Percentiles rank a stretch among this genome's conserved stretches.
These are phyloP conservation scores for Dichetophora obliterata DNA, from an alignment of 2,888 invertebrate species.

Conservation along the genomic window DNA sequence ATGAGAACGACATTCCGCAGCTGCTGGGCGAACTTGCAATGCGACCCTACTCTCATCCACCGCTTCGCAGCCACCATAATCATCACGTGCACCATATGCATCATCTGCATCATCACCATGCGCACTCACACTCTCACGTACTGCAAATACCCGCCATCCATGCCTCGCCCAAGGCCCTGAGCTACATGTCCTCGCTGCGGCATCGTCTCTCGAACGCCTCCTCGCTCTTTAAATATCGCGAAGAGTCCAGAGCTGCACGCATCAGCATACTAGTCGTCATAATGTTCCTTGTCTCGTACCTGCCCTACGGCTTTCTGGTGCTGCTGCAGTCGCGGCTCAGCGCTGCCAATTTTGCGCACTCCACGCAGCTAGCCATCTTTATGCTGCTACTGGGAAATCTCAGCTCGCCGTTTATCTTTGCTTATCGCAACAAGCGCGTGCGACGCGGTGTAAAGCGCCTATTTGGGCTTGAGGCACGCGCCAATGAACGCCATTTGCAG, in stretches of 20 bases:
- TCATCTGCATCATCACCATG: conserved; percentile 30
- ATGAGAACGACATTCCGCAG: conserved; percentile 59
- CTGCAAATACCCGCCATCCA: conserved; percentile 68
- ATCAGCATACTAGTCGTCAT: conserved; percentile 76
- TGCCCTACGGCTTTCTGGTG: conserved; percentile 68
- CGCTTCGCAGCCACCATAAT: conserved; percentile 43
- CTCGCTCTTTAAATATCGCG: conserved; percentile 85
- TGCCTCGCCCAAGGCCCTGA: conserved; percentile 67
- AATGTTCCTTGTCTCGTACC: conserved; percentile 69
- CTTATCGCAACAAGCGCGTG: conserved; percentile 70
- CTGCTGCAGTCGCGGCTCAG: conserved; percentile 65
- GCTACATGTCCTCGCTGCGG: conserved; percentile 79
- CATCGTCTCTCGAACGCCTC: conserved; percentile 88
- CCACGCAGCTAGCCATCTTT: conserved; percentile 66
- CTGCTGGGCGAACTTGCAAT: conserved; percentile 53
- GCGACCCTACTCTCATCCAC: conserved; percentile 47
- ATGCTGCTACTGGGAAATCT: conserved; percentile 68
- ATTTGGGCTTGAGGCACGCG: conserved; percentile 63
- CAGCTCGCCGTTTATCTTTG: conserved; percentile 69
- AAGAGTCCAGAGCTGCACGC: conserved; percentile 90
- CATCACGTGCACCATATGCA: conserved; percentile 33
- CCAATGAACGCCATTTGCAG: conserved; percentile 59
- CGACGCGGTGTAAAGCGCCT: conserved; percentile 68
- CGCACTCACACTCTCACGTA: conserved; percentile 51
- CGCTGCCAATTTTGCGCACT: conserved; percentile 64